Conservation (phyloP, 2,113 vertebrate species). For the Mohoua ochrocephala region DNA sequence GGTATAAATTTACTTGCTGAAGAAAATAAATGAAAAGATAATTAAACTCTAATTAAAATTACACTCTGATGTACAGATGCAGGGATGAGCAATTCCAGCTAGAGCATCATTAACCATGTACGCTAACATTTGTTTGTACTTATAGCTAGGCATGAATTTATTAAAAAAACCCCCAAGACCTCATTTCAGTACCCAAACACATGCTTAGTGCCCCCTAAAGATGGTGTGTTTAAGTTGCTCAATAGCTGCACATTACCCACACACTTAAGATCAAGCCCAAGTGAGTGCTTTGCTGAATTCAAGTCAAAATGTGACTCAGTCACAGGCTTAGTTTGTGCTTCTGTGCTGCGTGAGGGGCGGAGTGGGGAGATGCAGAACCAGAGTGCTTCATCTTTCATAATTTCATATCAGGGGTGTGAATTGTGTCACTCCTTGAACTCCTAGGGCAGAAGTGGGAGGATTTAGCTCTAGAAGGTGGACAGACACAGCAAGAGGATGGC, state of each 20-base stretch:
- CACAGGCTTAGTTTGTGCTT: not conserved
- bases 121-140: not conserved
- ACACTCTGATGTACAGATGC: conserved; percentile 44
- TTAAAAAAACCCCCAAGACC: not conserved
- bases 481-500: not conserved
- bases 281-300: not conserved
- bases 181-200: not conserved
- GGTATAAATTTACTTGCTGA: conserved; percentile 40
- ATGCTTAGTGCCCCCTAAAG: not conserved
- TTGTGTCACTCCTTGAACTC: not conserved
- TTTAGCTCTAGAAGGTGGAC: not conserved
- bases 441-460: not conserved
- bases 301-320: not conserved
- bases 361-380: not conserved
- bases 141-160: not conserved
- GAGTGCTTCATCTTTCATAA: not conserved
- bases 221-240: not conserved
- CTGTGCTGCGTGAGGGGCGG: not conserved
- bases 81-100: conserved; percentile 25
- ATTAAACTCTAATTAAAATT: conserved; percentile 61
- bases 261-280: not conserved
- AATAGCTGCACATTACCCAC: not conserved
- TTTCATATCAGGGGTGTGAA: not conserved
- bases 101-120: conserved; percentile 25
- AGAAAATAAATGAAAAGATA: conserved; percentile 58